phyloP scores from a whole-genome alignment of 2,797 vertebrate species.

The Harpagifer antarcticus region DNA sequence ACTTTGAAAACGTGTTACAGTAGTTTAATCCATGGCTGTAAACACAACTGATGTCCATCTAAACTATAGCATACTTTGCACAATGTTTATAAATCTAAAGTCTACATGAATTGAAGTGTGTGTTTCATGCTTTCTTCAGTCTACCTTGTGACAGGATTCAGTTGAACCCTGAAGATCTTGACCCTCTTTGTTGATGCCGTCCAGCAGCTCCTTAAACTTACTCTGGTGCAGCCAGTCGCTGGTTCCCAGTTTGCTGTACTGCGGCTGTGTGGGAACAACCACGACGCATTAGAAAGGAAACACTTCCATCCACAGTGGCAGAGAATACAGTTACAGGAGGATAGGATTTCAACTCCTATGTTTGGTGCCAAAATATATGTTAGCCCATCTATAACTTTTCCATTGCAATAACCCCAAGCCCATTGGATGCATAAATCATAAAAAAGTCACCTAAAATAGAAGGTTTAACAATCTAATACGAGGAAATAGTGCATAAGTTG shows the following conservation, averaged over 20 bases:
- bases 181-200: conserved; percentile 32
- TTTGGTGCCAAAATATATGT: background rate
- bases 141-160: conserved; percentile 71
- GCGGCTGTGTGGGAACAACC: conserved; percentile 54
- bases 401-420: too few species aligned
- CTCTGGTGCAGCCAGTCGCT: conserved; percentile 73
- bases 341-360: background rate
- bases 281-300: background rate
- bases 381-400: too few species aligned
- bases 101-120: background rate
- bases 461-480: too few species aligned
- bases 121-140: background rate
- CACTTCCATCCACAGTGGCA: background rate
- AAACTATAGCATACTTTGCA: background rate
- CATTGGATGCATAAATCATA: too few species aligned
- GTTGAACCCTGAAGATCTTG: conserved; percentile 53
- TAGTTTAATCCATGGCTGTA: background rate
- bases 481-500: too few species aligned
- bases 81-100: too few species aligned
- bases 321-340: background rate
- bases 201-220: conserved; percentile 61
- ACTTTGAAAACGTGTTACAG: background rate
- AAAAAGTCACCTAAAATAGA: too few species aligned
- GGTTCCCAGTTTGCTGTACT: conserved; percentile 77
- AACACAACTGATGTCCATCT: background rate